Evolutionary conservation across 2,888 invertebrate genomes (phyloP).

Genomic region (Mactromeris polynyma): DNA sequence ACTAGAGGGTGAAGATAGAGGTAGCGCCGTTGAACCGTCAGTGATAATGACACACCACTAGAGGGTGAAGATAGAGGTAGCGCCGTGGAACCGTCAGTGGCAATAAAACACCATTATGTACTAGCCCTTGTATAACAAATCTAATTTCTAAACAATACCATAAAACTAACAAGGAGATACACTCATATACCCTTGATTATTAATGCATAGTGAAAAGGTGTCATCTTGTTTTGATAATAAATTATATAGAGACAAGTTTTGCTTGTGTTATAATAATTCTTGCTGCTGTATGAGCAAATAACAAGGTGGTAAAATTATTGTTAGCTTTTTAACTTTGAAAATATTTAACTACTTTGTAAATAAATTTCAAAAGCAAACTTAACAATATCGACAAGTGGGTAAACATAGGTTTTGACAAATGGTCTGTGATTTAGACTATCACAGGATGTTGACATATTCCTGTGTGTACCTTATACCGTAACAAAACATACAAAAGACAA

Average conservation of each 20-base stretch:
- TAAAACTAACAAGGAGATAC: no score
- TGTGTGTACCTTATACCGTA: not conserved
- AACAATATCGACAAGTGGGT: not conserved
- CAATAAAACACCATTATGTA: no score
- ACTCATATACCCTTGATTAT: no score
- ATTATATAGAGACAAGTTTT: not conserved
- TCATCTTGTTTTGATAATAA: not conserved
- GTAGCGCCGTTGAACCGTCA: no score
- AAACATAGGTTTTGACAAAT: conserved; percentile 3
- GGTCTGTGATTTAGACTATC: not conserved
- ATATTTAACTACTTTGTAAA: not conserved
- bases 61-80: no score
- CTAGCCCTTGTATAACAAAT: no score
- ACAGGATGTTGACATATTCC: not conserved
- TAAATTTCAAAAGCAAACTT: not conserved
- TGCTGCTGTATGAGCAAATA: not conserved
- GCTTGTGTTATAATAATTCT: not conserved
- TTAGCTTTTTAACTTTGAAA: not conserved
- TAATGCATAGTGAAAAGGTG: not conserved
- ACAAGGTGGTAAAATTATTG: not conserved
- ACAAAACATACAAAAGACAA: not conserved
- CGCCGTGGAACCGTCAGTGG: no score
- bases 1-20: no score
- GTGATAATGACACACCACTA: no score
- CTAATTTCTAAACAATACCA: no score